Base-by-base conservation (phyloP, 2,888 invertebrate genomes). In the Rhamphomyia laevipes region DNA sequence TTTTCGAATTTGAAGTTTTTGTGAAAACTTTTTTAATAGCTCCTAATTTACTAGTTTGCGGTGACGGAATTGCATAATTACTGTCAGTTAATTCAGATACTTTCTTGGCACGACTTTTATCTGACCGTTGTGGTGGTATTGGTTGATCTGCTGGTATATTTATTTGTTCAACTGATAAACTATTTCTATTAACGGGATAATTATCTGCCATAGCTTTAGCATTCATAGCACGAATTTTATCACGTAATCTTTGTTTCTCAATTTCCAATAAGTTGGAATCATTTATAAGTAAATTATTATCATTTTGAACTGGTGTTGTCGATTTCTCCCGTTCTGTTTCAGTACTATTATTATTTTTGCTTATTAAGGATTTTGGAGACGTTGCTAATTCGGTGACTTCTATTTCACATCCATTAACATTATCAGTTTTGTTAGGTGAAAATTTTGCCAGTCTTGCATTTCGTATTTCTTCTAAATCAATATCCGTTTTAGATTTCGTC, bases 371-470 rank as follows among this genome's bases (percentile, higher is more conserved):
- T 35, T 42, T 45, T 10, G 38, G 42, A 16, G 45, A 27, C 5
- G 12, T 3, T 33, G 33, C 33, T 33, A 33, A 35, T 45, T 48
- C 40, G n/a, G 43, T 40, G 5, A 38, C 18, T 18, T 21, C 23
- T 3, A 1, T 16, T 13, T 41, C n/a, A n/a, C 27, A 15, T 10
- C 27, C 17, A 10, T 12, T 16, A 16, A 17, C 11, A 12, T 12
- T 11, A 30, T 40, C 41, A 31, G 7, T 15, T 33, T 27, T 16
- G 12, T 17, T 30, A 18, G 16, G 12, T 1, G 56, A 57, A 55
- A 71, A 71, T 56, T 66, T 67, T 27, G 68, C 68, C 37, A 71
- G 48, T 44, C 71, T 58, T 30, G 67, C 69, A 56, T 63, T 61
- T 47, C 70, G 57, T 12, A 71, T 56, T 58, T 64, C 64, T 45